Percentiles rank a stretch among this genome's conserved stretches.
Conservation (phyloP, 2,797 vertebrate genomes). For the Rhadinocentrus ornatus region DNA sequence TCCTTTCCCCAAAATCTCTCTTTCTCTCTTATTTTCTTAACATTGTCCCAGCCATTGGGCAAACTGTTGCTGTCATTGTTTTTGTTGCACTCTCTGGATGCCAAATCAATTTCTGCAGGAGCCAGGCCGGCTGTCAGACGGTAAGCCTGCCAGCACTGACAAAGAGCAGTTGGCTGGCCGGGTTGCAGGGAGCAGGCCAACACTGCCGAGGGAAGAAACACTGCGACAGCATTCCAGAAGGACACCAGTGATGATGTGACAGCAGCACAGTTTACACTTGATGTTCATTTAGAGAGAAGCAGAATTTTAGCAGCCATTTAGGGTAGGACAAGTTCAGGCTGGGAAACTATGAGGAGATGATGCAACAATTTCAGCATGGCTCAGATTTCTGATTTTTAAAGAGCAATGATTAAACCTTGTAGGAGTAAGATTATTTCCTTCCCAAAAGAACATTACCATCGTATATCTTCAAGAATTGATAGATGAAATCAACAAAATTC, state of each 20-base stretch:
- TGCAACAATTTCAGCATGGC: neutral
- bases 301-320: neutral
- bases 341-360: neutral
- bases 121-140: conserved; percentile 53
- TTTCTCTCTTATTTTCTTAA: conserved; percentile 23
- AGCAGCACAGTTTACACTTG: conserved; percentile 3
- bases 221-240: conserved; percentile 47
- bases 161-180: conserved; percentile 56
- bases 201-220: conserved; percentile 34
- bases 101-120: conserved; percentile 63
- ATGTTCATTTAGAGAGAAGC: neutral
- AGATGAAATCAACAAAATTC: conserved; percentile 20
- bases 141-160: conserved; percentile 47
- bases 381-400: conserved; percentile 2
- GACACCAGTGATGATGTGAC: conserved; percentile 12
- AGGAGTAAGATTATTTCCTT: conserved; percentile 8
- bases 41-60: conserved; percentile 2
- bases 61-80: conserved; percentile 34
- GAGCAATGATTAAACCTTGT: neutral
- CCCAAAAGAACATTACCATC: neutral
- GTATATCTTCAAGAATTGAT: conserved; percentile 8
- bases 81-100: conserved; percentile 31
- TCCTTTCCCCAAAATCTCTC: conserved; percentile 10
- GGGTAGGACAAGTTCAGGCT: neutral
- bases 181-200: conserved; percentile 21